Conservation (phyloP, 2,113 vertebrate species). For the Planiliza haematocheilus region DNA sequence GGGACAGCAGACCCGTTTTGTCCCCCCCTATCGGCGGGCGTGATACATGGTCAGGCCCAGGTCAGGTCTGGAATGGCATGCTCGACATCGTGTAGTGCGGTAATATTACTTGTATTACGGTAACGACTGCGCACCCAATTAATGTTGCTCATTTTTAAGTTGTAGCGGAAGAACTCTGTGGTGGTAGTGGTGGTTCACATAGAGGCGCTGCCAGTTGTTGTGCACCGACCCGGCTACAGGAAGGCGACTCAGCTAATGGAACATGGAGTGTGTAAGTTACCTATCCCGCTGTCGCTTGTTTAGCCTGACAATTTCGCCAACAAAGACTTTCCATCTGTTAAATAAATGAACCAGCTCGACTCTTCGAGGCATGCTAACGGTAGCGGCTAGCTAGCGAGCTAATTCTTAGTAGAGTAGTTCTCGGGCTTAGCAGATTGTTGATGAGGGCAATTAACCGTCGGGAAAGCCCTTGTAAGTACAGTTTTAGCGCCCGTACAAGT, state of each 20-base stretch:
- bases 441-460: background rate
- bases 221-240: constrained; percentile 2
- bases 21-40: too few species aligned
- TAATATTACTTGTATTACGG: constrained; percentile 35
- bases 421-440: background rate
- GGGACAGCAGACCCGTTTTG: too few species aligned
- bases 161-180: constrained; percentile 32
- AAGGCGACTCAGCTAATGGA: constrained; percentile 43
- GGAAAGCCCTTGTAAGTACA: background rate
- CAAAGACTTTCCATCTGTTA: accelerated
- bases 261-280: constrained; percentile 82
- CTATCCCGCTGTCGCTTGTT: background rate
- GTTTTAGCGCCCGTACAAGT: too few species aligned
- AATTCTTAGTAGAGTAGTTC: background rate
- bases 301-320: background rate
- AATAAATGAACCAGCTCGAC: background rate
- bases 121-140: background rate
- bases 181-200: background rate
- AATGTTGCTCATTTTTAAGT: background rate
- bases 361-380: constrained; percentile 23
- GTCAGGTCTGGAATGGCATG: too few species aligned
- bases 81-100: constrained; percentile 1
- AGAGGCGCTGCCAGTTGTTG: constrained; percentile 5
- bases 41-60: too few species aligned
- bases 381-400: constrained; percentile 41